Conservation (phyloP, 2,888 invertebrate genomes). For the Yponomeuta cagnagella region DNA sequence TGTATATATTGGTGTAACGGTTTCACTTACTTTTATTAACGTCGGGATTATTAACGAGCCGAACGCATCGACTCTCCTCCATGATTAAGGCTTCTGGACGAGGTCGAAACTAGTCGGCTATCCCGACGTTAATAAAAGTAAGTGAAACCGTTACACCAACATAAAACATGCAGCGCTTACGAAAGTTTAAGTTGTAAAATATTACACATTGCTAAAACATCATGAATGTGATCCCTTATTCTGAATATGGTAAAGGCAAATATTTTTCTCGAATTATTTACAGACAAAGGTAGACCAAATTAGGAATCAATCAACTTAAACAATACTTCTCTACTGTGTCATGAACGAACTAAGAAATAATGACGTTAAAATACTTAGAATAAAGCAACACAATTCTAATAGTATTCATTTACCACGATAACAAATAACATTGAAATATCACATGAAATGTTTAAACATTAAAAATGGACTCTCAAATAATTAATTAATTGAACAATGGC, state of each 20-base stretch:
- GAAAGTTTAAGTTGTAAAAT: no score
- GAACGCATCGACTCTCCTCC: no score
- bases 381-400: constrained; percentile 26
- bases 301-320: not conserved
- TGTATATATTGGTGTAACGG: no score
- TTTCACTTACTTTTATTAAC: no score
- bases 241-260: not conserved
- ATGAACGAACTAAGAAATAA: constrained; percentile 1
- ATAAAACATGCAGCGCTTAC: no score
- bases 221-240: not conserved
- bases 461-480: constrained; percentile 48
- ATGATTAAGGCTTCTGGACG: no score
- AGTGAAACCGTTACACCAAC: no score
- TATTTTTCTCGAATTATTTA: not conserved
- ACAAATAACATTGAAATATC: constrained; percentile 74
- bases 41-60: no score
- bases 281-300: not conserved
- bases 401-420: constrained; percentile 60
- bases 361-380: constrained; percentile 6
- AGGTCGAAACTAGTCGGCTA: no score
- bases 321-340: not conserved
- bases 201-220: no score
- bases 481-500: constrained; percentile 28
- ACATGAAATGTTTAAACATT: constrained; percentile 67
- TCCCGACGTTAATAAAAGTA: no score